Base-by-base conservation (phyloP, 2,888 invertebrate species). In the Clistopyga incitator region DNA sequence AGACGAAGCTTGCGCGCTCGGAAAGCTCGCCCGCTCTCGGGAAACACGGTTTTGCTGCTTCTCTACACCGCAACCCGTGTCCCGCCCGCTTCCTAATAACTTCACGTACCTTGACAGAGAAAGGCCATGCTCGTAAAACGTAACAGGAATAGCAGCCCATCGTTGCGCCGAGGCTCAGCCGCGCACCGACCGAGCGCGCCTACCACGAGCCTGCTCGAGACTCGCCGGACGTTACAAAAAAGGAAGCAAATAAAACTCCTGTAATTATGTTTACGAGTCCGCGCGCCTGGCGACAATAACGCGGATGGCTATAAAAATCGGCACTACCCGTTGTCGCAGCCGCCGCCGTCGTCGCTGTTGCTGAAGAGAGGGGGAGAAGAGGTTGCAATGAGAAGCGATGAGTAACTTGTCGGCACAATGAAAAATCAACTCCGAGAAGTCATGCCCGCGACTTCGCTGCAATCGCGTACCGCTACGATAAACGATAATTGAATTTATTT, bases 191-290 rank as follows among this genome's bases (percentile, higher is more conserved):
- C 59, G 3, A 59, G 29, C 59, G 29, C 15, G 10, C 8, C 59
- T 29, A 34, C 64, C 11, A 38, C 64, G 34, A 38, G 54, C 13
- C 23, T 56, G 74, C 78, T 70, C 65, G n/a, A n/a, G n/a, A n/a
- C 78, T 78, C 56, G 65, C 78, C 77, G 83, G 75, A 81, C 81
- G 79, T 71, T 42, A n/a, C n/a, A 67, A 81, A 68, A 81, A 67
- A 71, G 52, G 59, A 67, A 70, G 61, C 59, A 72, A 85, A 84
- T 84, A 78, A 84, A 84, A 81, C 74, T 76, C 64, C 72, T 67
- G 78, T 89, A 91, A 91, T 91, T 91, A 90, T 88, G 86, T 91
- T 91, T 90, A 89, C 88, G 90, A 90, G 88, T 85, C 70, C 61
- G 72, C 81, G 85, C 81, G 84, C 85, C 85, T 50, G 67, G 89